Base-by-base conservation (phyloP, 2,797 vertebrate genomes). In the Manis crassicaudata region DNA sequence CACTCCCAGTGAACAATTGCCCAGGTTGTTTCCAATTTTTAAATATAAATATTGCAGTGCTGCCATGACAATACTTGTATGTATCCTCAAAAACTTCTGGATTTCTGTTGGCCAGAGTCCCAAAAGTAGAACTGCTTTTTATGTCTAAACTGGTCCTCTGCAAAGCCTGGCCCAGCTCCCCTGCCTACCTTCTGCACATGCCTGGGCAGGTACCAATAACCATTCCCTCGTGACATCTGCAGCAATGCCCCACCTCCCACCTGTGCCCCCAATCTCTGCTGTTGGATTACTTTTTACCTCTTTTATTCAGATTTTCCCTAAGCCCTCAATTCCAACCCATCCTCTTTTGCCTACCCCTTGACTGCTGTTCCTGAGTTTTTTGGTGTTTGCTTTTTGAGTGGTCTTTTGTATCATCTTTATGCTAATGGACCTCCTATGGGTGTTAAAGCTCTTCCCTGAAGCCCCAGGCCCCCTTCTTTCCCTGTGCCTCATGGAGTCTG, bases 201-300 rank as follows among this genome's bases (percentile, higher is more conserved):
- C 8, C 75, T 35, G 27, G 23, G 21, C 13, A 3, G 20, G 32
- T 0, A 0, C n/a, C 54, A 5, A 23, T 4, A 6, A 7, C 21
- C 9, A 7, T 65, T 65, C 43, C 13, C 70, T 37, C 2, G 0
- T 7, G 50, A 32, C 25, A n/a, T 14, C 7, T 27, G 35, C 32
- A 25, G 16, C 11, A 4, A 0, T 1, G 46, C 37, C n/a, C 35
- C 3, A 2, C 67, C 67, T 8, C 0, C 1, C 2, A 10, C 40
- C 63, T 75, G 35, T 0, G 5, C 37, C 79, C 68, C 58, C 75
- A 37, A 18, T 10, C 37, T 32, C 75, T 29, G 21, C 35, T 11
- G 18, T 54, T 32, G 37, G 10, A 8, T 77, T 37, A 25, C 35
- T 72, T 52, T 43, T 73, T 35, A n/a, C 32, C 25, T 50, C 9